These are phyloP conservation scores for Diaprepes abbreviatus DNA, from an alignment of 2,888 invertebrate species.

Conservation along the genomic window DNA sequence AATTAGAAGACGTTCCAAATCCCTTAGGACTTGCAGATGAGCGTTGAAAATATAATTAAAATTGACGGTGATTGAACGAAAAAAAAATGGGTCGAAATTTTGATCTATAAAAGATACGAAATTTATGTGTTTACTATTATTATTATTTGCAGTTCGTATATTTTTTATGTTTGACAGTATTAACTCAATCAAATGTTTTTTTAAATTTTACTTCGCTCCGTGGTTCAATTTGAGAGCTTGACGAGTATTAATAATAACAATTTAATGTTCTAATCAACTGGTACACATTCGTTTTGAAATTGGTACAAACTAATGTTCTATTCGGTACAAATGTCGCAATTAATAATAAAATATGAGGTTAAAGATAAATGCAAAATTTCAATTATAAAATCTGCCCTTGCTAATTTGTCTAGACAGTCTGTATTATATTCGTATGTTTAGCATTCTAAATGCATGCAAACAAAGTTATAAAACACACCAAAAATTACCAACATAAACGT, in stretches of 20 bases:
- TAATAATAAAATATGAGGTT: no score
- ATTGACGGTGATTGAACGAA: slow-evolving; percentile 13
- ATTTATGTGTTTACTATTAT: not conserved
- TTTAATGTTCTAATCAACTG: not conserved
- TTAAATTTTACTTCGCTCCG: no score
- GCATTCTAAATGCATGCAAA: not conserved
- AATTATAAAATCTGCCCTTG: not conserved
- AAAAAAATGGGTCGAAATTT: slow-evolving; percentile 11
- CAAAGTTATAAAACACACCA: not conserved
- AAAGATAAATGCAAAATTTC: not conserved
- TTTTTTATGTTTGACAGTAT: no score
- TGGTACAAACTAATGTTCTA: no score
- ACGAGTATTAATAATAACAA: not conserved
- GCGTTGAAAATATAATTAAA: slow-evolving; percentile 30
- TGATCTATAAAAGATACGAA: slow-evolving; percentile 9
- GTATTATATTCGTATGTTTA: not conserved
- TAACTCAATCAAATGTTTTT: no score
- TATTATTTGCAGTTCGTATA: no score
- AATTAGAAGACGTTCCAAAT: slow-evolving; percentile 22
- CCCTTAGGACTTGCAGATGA: slow-evolving; percentile 6
- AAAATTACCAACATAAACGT: slow-evolving; percentile 19
- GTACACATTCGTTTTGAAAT: no score
- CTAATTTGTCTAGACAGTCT: not conserved
- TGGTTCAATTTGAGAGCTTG: no score
- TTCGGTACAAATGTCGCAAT: no score